Percentiles rank a stretch among this genome's conserved stretches.
Evolutionary conservation across 2,113 vertebrate species (phyloP).

Genomic region (Nerophis lumbriciformis): DNA sequence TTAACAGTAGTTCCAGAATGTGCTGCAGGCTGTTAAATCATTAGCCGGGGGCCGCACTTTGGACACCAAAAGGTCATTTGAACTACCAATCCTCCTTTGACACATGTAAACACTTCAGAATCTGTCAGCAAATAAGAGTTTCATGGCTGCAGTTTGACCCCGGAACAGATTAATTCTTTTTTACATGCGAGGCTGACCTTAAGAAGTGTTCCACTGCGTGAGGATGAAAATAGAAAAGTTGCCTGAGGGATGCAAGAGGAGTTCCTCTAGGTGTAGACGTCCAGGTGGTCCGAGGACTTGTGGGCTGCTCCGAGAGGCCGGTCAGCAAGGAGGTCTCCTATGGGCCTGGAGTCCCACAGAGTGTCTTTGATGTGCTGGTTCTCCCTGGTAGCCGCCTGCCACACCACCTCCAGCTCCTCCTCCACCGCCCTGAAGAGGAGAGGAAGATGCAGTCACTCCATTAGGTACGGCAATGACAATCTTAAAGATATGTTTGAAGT

Average conservation of each 20-base stretch:
- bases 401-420: slow-evolving; percentile 82
- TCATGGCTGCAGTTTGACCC: too few relatives aligned
- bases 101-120: too few relatives aligned
- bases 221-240: neutral
- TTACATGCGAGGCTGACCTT: too few relatives aligned
- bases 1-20: too few relatives aligned
- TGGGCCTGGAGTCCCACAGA: slow-evolving; percentile 61
- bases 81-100: neutral
- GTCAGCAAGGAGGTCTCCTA: slow-evolving; percentile 40
- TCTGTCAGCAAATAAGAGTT: too few relatives aligned
- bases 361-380: slow-evolving; percentile 77
- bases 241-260: neutral
- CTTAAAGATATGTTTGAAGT: too few relatives aligned
- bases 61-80: neutral
- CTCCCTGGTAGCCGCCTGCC: slow-evolving; percentile 82
- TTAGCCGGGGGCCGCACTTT: too few relatives aligned
- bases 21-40: too few relatives aligned
- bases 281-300: slow-evolving; percentile 31
- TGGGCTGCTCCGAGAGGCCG: slow-evolving; percentile 16
- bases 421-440: slow-evolving; percentile 76
- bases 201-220: too few relatives aligned
- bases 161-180: too few relatives aligned
- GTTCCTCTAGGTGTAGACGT: slow-evolving; percentile 59
- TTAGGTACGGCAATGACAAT: too few relatives aligned
- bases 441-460: neutral